Conservation (phyloP, 2,113 vertebrate species). For the Lutjanus erythropterus region DNA sequence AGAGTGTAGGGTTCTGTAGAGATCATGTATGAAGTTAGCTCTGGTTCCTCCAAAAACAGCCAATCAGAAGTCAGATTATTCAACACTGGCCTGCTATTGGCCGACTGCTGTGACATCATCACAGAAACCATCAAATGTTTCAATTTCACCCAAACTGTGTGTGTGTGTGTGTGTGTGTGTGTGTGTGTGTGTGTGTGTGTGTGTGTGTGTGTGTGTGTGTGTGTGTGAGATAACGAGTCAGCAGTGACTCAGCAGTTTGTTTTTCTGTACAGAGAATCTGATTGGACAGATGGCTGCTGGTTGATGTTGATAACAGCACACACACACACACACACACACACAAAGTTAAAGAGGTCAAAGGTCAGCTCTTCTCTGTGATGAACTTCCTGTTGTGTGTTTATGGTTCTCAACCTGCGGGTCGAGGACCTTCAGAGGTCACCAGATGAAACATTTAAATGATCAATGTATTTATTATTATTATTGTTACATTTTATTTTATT, state of each 20-base stretch:
- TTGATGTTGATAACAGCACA: constrained; percentile 42
- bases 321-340: constrained; percentile 17
- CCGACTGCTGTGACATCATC: too few relatives aligned
- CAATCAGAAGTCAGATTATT: too few relatives aligned
- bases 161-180: neutral
- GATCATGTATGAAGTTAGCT: too few relatives aligned
- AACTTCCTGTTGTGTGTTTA: constrained; percentile 12
- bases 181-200: constrained; percentile 12
- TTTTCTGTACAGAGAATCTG: constrained; percentile 24
- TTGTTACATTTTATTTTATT: too few relatives aligned
- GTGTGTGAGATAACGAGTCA: neutral
- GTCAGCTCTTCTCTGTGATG: neutral
- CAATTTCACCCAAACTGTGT: too few relatives aligned
- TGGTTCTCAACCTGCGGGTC: neutral
- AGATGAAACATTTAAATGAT: too few relatives aligned
- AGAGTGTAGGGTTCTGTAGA: too few relatives aligned
- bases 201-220: constrained; percentile 8
- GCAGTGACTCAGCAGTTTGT: constrained; percentile 48
- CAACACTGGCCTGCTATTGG: too few relatives aligned
- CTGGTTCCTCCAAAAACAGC: too few relatives aligned
- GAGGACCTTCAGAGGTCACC: too few relatives aligned
- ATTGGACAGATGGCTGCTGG: constrained; percentile 29
- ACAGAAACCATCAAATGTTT: too few relatives aligned
- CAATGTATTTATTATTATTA: too few relatives aligned
- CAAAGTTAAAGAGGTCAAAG: constrained; percentile 15